Evolutionary conservation across 2,113 vertebrate genomes (phyloP).

Genomic region (Gymnarchus niloticus): DNA sequence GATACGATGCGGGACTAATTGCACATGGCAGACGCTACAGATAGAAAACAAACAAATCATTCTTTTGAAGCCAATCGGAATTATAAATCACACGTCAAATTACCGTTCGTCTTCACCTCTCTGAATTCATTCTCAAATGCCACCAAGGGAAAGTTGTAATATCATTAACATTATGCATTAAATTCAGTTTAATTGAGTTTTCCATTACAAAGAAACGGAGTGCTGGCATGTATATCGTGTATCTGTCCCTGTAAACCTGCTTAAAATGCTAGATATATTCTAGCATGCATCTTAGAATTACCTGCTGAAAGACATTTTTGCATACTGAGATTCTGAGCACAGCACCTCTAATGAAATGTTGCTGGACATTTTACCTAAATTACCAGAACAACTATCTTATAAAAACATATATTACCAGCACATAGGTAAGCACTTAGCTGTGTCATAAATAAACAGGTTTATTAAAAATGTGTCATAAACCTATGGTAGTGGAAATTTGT

Average conservation of each 20-base stretch:
- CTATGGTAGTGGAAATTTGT: neutral
- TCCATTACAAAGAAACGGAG: neutral
- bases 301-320: neutral
- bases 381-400: neutral
- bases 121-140: slow-evolving; percentile 1
- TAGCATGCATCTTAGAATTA: neutral
- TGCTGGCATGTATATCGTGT: neutral
- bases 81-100: neutral
- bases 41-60: neutral
- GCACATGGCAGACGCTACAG: neutral
- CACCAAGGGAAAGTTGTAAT: neutral
- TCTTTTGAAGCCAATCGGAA: neutral
- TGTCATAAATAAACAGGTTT: neutral
- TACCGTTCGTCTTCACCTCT: neutral
- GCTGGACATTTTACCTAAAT: neutral
- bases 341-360: neutral
- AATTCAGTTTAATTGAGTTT: neutral
- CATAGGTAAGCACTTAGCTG: neutral
- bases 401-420: neutral
- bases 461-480: neutral
- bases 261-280: neutral
- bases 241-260: neutral
- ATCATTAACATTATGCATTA: neutral
- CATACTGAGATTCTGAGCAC: neutral
- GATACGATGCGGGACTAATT: neutral